Base-by-base conservation (phyloP, 2,888 invertebrate genomes). In the Noctua janthe region DNA sequence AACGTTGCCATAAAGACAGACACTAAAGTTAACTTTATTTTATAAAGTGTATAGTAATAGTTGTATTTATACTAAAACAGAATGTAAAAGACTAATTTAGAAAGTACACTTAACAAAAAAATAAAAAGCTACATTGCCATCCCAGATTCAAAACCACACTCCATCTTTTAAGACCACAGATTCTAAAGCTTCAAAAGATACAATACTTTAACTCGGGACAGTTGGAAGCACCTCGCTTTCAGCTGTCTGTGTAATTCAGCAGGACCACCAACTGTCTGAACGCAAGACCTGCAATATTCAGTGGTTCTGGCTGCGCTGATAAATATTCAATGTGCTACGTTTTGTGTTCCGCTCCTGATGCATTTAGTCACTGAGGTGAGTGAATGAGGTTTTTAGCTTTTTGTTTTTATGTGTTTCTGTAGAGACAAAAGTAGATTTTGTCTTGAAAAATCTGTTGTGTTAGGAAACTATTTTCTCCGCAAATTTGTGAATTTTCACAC, bases 211-310 rank as follows among this genome's bases (percentile, higher is more conserved):
- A 35, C 29, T 2, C 2, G 29, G 64, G 70, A 74, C 71, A 72
- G 71, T 59, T 85, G 54, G 70, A 86, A 86, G 82, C 59, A 39
- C 35, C 75, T 73, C 73, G 72, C 43, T 59, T 66, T 49, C 43
- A 87, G 80, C 69, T 69, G 69, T 69, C 47, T 69, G 69, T 69
- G 69, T 80, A 80, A 80, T 85, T 85, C 87, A 87, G n/a, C 56
- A 39, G 66, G 59, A 43, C 73, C 74, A 56, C 43, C 74, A 56
- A 47, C 71, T 11, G 73, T 69, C 66, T 73, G 75, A 47, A 71
- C 75, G 87, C 64, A 67, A 51, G 75, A 85, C 87, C 81, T 87
- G 73, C 75, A 85, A 76, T 87, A 85, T 87, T 87, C 85, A 87
- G 75, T 71, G 67, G 35, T n/a, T 62, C 70, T 74, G 84, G 39